Evolutionary conservation across 2,797 vertebrate genomes (phyloP).

Genomic region (Eulemur mongoz): DNA sequence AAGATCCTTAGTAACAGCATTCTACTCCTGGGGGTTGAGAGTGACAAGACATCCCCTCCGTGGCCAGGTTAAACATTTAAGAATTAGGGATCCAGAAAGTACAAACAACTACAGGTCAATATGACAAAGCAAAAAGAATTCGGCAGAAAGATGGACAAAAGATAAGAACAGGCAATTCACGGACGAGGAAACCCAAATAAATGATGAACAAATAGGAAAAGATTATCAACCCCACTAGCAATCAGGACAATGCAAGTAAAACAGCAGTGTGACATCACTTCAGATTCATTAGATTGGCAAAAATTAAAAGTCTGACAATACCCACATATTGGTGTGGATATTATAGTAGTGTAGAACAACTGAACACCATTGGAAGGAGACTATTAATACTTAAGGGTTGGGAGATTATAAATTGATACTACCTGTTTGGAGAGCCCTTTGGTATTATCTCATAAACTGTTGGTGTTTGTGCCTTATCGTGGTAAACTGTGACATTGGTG

Average conservation of each 20-base stretch:
- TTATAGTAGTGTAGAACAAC: not conserved
- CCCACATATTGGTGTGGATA: not conserved
- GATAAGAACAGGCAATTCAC: not conserved
- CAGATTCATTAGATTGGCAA: not conserved
- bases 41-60: not conserved
- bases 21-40: not conserved
- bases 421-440: not conserved
- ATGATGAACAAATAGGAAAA: not conserved
- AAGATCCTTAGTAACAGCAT: not conserved
- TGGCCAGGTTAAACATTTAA: not conserved
- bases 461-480: fast-evolving
- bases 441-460: not conserved
- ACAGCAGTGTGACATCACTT: not conserved
- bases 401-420: not conserved
- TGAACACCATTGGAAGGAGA: not conserved
- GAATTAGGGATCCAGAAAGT: not conserved
- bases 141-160: not conserved
- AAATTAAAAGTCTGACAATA: not conserved
- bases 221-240: not conserved
- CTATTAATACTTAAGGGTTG: not conserved
- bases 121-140: not conserved
- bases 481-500: not conserved
- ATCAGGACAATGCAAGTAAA: not conserved
- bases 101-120: not conserved
- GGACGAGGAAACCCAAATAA: not conserved